These are phyloP conservation scores for Tenebrio molitor DNA, from an alignment of 1,140 invertebrate species.

Conservation along the genomic window DNA sequence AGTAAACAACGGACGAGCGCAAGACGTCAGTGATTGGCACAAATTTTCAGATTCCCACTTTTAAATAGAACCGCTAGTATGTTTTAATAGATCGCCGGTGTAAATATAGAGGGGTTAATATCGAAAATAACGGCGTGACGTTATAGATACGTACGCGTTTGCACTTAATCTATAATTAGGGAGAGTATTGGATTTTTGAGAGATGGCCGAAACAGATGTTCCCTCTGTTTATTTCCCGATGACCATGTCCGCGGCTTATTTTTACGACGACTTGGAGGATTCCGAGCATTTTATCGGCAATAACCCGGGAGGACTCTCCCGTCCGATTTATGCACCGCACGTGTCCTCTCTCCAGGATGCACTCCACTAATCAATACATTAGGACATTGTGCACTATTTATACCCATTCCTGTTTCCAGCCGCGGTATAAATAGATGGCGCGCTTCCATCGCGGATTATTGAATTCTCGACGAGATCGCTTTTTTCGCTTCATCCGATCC, in stretches of 20 bases:
- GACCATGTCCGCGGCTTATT: constrained; percentile 36
- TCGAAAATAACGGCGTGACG: constrained; percentile 51
- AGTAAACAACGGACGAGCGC: constrained; percentile 40
- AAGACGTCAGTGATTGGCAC: constrained; percentile 53
- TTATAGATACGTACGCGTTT: constrained; percentile 32
- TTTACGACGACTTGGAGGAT: constrained; percentile 38
- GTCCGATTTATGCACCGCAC: not conserved
- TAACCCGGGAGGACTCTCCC: constrained; percentile 4
- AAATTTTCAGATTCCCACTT: constrained; percentile 44
- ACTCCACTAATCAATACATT: constrained; percentile 1
- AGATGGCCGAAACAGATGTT: constrained; percentile 51
- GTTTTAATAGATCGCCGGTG: constrained; percentile 51
- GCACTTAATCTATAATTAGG: constrained; percentile 49
- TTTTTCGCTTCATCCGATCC: not conserved
- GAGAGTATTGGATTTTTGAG: constrained; percentile 46
- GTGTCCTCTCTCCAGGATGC: not conserved
- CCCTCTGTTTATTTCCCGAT: constrained; percentile 16
- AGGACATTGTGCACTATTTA: constrained; percentile 3
- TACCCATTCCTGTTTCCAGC: not conserved
- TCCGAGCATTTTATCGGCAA: constrained; percentile 21
- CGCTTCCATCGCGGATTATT: not conserved
- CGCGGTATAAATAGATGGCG: not conserved
- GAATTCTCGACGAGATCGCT: not conserved
- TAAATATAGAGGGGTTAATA: constrained; percentile 53
- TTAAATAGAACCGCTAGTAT: constrained; percentile 51